Percentiles rank a stretch among this genome's conserved stretches.
Conservation (phyloP, 1,140 invertebrate species). For the Macrotrachela quadricornifera region DNA sequence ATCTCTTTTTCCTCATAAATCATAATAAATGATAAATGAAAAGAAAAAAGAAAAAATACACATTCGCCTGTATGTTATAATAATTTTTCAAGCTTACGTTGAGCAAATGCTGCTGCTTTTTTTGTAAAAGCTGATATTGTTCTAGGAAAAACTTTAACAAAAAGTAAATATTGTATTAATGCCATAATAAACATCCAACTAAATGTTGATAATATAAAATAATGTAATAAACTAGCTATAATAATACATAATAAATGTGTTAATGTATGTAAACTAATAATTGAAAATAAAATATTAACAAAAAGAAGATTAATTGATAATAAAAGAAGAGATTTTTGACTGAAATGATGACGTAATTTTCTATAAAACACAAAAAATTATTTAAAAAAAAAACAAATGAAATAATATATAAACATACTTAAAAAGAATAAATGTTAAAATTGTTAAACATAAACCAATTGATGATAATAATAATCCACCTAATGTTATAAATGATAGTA, state of each 20-base stretch:
- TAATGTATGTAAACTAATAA: neutral
- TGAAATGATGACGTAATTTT: conserved; percentile 19
- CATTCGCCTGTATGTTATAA: no score
- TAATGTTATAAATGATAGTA: conserved; percentile 17
- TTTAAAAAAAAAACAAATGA: neutral
- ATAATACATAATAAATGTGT: conserved; percentile 20
- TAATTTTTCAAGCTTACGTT: conserved; percentile 21
- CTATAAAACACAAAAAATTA: conserved; percentile 15
- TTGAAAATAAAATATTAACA: conserved; percentile 15
- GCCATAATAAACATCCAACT: conserved; percentile 34
- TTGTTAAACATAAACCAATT: conserved; percentile 16
- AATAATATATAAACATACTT: conserved; percentile 13
- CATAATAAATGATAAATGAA: no score
- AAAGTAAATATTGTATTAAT: conserved; percentile 30
- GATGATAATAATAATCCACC: conserved; percentile 22
- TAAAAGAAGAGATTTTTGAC: conserved; percentile 22
- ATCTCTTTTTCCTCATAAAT: no score
- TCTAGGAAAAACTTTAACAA: conserved; percentile 32
- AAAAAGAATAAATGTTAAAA: conserved; percentile 21
- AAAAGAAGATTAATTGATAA: conserved; percentile 18
- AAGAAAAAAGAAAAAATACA: no score
- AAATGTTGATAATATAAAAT: conserved; percentile 31
- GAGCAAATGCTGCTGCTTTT: conserved; percentile 29
- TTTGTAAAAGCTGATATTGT: conserved; percentile 27
- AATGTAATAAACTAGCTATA: conserved; percentile 28